Percentiles rank a stretch among this genome's conserved stretches.
phyloP scores from a whole-genome alignment of 2,888 invertebrate genomes.

The Ditula angustiorana region DNA sequence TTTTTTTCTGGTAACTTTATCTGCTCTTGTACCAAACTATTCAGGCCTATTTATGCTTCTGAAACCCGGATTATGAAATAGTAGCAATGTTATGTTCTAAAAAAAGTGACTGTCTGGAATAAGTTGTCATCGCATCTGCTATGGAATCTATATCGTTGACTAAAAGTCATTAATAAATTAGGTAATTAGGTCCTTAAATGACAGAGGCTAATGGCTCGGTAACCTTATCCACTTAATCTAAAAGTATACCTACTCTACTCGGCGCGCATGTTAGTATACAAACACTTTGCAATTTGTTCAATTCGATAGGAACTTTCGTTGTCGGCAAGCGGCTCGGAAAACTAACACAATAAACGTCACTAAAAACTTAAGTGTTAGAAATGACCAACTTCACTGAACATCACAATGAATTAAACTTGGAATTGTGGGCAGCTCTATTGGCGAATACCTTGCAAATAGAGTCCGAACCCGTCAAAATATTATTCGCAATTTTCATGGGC shows the following conservation, averaged over 20 bases:
- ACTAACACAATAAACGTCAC: background rate
- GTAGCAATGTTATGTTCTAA: too few species aligned
- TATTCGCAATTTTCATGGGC: conserved; percentile 47
- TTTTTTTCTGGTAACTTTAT: too few species aligned
- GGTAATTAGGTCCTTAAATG: too few species aligned
- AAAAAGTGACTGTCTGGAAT: too few species aligned
- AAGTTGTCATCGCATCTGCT: too few species aligned
- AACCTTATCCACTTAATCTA: conserved; percentile 12
- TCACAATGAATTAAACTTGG: background rate
- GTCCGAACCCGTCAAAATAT: conserved; percentile 22
- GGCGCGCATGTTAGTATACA: background rate
- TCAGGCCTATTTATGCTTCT: too few species aligned
- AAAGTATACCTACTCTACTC: conserved; percentile 4
- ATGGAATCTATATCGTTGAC: too few species aligned
- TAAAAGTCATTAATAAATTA: too few species aligned
- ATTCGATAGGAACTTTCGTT: background rate
- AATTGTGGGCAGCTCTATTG: conserved; percentile 10
- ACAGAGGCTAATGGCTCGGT: background rate
- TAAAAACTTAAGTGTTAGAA: background rate
- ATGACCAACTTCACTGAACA: conserved; percentile 42
- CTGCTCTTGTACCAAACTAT: too few species aligned
- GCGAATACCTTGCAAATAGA: conserved; percentile 5
- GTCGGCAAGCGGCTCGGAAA: background rate
- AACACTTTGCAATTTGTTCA: background rate
- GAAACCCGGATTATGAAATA: too few species aligned